phyloP scores from a whole-genome alignment of 1,140 invertebrate species.

The Scaptomyza graminum region DNA sequence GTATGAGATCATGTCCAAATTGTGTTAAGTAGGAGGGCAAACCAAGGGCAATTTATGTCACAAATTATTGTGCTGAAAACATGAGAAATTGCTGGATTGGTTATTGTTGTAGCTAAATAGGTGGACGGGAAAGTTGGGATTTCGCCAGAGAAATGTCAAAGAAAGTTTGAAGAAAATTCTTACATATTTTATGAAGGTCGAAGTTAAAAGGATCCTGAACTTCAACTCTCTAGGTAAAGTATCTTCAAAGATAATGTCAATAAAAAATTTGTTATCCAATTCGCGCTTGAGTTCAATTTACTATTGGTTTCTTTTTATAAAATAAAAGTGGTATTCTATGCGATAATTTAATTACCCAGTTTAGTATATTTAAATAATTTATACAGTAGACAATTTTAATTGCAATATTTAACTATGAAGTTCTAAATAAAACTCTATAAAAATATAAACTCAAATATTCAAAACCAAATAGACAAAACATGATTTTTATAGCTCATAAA shows the following conservation, averaged over 20 bases:
- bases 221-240: too few species aligned
- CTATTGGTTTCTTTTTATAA: background rate
- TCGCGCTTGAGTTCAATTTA: too few species aligned
- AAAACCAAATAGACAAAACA: slow-evolving; percentile 12
- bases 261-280: too few species aligned
- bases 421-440: background rate
- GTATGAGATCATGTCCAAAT: slow-evolving; percentile 18
- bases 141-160: background rate
- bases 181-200: background rate
- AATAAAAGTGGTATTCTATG: background rate
- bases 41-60: slow-evolving; percentile 53
- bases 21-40: slow-evolving; percentile 44
- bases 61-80: slow-evolving; percentile 48
- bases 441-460: slow-evolving; percentile 19
- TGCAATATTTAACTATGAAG: slow-evolving; percentile 3
- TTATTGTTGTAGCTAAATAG: background rate
- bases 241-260: too few species aligned
- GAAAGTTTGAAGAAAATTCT: background rate
- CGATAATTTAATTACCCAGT: background rate
- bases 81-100: slow-evolving; percentile 31
- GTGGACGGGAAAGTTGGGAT: background rate
- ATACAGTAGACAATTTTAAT: background rate
- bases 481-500: slow-evolving; percentile 25
- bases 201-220: background rate
- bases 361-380: background rate